A percentile compares a stretch with the other conserved stretches of the same genome.
Evolutionary conservation across 1,140 invertebrate species (phyloP).

Genomic region (Acyrthosiphon pisum): DNA sequence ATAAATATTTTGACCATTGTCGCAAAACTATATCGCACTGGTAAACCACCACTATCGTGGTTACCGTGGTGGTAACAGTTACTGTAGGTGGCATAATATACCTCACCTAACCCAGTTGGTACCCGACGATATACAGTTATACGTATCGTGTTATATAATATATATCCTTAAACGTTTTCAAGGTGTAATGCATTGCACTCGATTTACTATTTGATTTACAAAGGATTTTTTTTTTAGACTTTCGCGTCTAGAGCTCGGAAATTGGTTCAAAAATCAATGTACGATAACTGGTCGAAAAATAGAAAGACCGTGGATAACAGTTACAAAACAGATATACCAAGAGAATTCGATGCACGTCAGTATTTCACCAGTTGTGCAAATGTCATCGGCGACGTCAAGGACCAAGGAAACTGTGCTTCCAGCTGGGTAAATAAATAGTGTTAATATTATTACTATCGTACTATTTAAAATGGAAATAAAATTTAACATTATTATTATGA

Average conservation of each 20-base stretch:
- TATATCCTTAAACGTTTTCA: background rate
- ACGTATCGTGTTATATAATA: too few relatives aligned
- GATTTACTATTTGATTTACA: background rate
- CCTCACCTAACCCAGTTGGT: background rate
- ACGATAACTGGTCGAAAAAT: background rate
- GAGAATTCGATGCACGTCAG: slow-evolving; percentile 56
- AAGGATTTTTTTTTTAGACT: background rate
- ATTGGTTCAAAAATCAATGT: background rate
- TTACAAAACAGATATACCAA: slow-evolving; percentile 26
- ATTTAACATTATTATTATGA: background rate
- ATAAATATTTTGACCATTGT: background rate
- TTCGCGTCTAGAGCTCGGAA: background rate
- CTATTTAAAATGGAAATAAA: background rate
- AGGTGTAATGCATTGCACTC: background rate
- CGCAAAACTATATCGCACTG: background rate
- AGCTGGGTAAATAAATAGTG: slow-evolving; percentile 52
- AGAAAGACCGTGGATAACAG: background rate
- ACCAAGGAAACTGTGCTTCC: slow-evolving; percentile 58
- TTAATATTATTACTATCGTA: background rate
- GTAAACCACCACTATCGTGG: background rate
- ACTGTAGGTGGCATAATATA: background rate
- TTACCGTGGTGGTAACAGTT: background rate
- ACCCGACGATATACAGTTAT: background rate
- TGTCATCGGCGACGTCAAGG: slow-evolving; percentile 53
- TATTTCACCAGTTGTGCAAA: slow-evolving; percentile 48